Conservation (phyloP, 2,113 vertebrate species). For the Pluvianellus socialis region DNA sequence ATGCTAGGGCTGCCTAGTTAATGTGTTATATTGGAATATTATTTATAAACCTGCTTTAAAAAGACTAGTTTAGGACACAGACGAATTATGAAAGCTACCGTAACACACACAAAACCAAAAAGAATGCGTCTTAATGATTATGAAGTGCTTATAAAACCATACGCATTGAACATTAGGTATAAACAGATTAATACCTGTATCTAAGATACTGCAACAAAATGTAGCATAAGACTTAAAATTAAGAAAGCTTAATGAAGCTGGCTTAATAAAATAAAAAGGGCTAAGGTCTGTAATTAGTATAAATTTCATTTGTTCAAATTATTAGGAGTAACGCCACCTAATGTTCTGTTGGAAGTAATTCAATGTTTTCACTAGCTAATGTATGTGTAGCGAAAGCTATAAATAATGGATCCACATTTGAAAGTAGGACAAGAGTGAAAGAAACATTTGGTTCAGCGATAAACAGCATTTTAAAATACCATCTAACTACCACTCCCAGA, state of each 20-base stretch:
- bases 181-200: neutral
- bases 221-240: neutral
- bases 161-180: neutral
- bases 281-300: slow-evolving; percentile 15
- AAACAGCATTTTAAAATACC: slow-evolving; percentile 47
- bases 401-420: slow-evolving; percentile 60
- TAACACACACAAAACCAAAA: neutral
- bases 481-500: slow-evolving; percentile 24
- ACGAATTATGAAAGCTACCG: slow-evolving; percentile 33
- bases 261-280: slow-evolving; percentile 4
- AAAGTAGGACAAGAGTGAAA: slow-evolving; percentile 37
- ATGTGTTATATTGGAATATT: slow-evolving; percentile 47
- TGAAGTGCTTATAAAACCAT: neutral
- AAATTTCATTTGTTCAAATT: slow-evolving; percentile 44
- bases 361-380: slow-evolving; percentile 48
- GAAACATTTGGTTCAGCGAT: slow-evolving; percentile 36
- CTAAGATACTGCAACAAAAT: neutral
- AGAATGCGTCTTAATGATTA: neutral
- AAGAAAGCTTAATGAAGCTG: slow-evolving; percentile 23
- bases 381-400: slow-evolving; percentile 47
- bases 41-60: slow-evolving; percentile 54
- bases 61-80: slow-evolving; percentile 4
- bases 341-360: slow-evolving; percentile 34
- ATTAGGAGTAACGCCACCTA: slow-evolving; percentile 40
- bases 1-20: slow-evolving; percentile 65